phyloP scores from a whole-genome alignment of 2,888 invertebrate genomes.

The Allophyes oxyacanthae region DNA sequence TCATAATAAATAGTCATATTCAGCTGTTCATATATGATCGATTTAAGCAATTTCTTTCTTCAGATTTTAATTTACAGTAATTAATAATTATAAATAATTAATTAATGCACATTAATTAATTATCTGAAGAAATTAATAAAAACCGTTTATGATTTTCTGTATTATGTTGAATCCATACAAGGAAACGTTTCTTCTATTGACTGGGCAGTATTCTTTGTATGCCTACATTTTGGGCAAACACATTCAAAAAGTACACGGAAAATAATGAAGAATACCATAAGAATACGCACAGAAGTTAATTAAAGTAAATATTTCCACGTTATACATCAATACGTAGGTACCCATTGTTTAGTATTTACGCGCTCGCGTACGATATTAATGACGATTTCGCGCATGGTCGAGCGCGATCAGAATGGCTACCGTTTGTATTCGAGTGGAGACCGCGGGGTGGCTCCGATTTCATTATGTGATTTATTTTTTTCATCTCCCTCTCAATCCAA shows the following conservation, averaged over 20 bases:
- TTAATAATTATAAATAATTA: too few relatives aligned
- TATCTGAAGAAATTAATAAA: too few relatives aligned
- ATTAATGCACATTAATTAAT: too few relatives aligned
- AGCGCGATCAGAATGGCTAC: constrained; percentile 68
- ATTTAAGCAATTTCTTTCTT: too few relatives aligned
- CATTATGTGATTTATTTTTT: constrained; percentile 82
- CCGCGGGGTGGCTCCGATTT: constrained; percentile 77
- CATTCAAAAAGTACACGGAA: neutral
- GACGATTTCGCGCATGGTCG: constrained; percentile 79
- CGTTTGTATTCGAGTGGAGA: constrained; percentile 72
- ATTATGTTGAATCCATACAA: too few relatives aligned
- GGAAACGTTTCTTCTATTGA: too few relatives aligned
- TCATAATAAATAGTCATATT: too few relatives aligned
- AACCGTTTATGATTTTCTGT: too few relatives aligned
- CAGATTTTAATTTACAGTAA: too few relatives aligned
- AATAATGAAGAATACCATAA: neutral
- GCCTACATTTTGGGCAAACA: too few relatives aligned
- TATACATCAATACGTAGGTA: constrained; percentile 7
- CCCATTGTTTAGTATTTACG: constrained; percentile 61
- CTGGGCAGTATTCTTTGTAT: too few relatives aligned
- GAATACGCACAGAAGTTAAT: constrained; percentile 12
- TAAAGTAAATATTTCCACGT: constrained; percentile 11
- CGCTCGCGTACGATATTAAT: constrained; percentile 74
- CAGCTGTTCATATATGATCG: too few relatives aligned
- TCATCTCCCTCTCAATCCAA: constrained; percentile 77